Evolutionary conservation across 2,797 vertebrate genomes (phyloP).

Genomic region (Neosalanx taihuensis): DNA sequence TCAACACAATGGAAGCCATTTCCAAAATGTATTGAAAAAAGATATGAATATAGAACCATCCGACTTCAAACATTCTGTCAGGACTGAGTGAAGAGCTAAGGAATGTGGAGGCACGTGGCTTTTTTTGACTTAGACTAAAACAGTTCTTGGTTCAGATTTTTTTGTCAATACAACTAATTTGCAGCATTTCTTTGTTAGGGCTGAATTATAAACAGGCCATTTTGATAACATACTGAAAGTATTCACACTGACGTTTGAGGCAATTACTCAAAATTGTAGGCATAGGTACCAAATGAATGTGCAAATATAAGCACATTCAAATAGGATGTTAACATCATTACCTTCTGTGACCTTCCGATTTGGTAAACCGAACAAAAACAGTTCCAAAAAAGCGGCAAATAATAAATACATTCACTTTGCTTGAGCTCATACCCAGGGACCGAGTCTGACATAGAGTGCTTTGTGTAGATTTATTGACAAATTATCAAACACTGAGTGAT

Average conservation of each 20-base stretch:
- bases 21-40: constrained; percentile 54
- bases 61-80: constrained; percentile 26
- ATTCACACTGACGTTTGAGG: neutral
- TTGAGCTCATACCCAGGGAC: constrained; percentile 58
- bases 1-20: constrained; percentile 48
- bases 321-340: constrained; percentile 45
- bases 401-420: constrained; percentile 71
- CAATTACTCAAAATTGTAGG: neutral
- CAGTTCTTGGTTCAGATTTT: constrained; percentile 6
- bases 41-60: constrained; percentile 36
- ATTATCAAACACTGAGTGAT: constrained; percentile 74
- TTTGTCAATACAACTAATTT: constrained; percentile 12
- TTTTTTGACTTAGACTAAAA: constrained; percentile 22
- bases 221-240: neutral
- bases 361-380: constrained; percentile 66
- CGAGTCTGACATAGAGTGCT: constrained; percentile 66
- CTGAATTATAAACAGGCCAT: neutral
- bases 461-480: constrained; percentile 75
- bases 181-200: constrained; percentile 15
- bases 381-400: constrained; percentile 56
- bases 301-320: constrained; percentile 36
- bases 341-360: constrained; percentile 62
- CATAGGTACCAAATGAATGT: neutral
- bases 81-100: constrained; percentile 13
- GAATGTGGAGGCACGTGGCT: constrained; percentile 29